Percentiles rank a stretch among this genome's conserved stretches.
Conservation (phyloP, 1,140 invertebrate species). For the Hesperophylax magnus region DNA sequence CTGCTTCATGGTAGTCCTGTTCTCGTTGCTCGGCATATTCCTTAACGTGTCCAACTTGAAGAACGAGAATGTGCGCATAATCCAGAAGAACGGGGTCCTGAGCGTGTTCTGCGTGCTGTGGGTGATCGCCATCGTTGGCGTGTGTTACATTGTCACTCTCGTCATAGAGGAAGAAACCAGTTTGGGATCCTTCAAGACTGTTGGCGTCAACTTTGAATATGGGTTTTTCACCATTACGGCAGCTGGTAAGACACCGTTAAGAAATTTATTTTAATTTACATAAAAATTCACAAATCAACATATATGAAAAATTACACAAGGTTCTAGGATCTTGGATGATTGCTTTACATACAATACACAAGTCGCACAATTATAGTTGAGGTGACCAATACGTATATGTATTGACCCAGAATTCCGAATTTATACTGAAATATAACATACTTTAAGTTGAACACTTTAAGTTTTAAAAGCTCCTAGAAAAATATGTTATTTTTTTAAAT, state of each 20-base stretch:
- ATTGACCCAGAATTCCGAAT: no score
- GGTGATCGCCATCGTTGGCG: conserved; percentile 71
- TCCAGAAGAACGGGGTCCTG: conserved; percentile 69
- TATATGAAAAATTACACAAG: no score
- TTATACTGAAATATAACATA: no score
- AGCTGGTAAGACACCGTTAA: conserved; percentile 62
- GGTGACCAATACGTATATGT: no score
- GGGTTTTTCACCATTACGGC: conserved; percentile 72
- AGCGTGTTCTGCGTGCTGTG: conserved; percentile 71
- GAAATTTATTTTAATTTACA: background rate
- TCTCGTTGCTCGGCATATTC: conserved; percentile 69
- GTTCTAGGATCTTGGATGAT: no score
- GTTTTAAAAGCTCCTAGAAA: no score
- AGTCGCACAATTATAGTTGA: no score
- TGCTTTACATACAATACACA: no score
- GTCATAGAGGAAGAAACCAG: conserved; percentile 66
- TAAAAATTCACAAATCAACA: no score
- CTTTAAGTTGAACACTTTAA: no score
- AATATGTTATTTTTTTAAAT: no score
- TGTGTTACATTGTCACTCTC: conserved; percentile 71
- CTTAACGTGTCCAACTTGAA: conserved; percentile 70
- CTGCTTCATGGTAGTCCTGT: conserved; percentile 70
- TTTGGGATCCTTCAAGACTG: conserved; percentile 64
- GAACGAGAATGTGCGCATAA: conserved; percentile 67
- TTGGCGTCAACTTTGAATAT: conserved; percentile 69